A percentile compares a stretch with the other conserved stretches of the same genome.
Evolutionary conservation across 1,140 invertebrate genomes (phyloP).

Genomic region (Samia ricini): DNA sequence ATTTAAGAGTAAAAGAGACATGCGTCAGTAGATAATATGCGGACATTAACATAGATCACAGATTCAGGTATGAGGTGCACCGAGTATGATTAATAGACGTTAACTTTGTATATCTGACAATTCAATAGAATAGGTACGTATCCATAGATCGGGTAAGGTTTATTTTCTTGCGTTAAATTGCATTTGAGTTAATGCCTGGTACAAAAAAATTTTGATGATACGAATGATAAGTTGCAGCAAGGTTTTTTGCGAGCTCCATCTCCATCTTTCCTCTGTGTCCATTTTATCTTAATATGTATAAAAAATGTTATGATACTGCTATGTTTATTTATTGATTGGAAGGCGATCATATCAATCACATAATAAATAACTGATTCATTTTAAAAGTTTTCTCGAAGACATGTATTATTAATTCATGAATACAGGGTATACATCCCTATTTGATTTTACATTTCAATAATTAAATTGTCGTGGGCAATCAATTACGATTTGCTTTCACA

Average conservation of each 20-base stretch:
- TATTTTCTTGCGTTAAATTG: background rate
- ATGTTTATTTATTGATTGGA: too few species aligned
- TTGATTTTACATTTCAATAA: background rate
- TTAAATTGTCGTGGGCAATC: background rate
- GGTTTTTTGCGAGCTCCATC: too few species aligned
- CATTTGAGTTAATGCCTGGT: background rate
- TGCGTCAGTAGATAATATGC: constrained; percentile 32
- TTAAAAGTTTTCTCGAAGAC: too few species aligned
- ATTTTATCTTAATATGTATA: too few species aligned
- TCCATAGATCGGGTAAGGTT: background rate
- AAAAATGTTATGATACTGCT: too few species aligned
- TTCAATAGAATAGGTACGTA: constrained; percentile 4
- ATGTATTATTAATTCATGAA: too few species aligned
- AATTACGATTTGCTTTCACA: background rate
- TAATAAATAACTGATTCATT: too few species aligned
- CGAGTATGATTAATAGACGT: constrained; percentile 24
- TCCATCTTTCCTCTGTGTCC: too few species aligned
- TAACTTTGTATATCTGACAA: constrained; percentile 16
- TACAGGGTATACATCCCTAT: background rate
- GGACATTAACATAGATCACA: constrained; percentile 23
- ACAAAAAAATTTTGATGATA: too few species aligned
- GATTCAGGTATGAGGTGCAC: constrained; percentile 17
- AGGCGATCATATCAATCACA: too few species aligned
- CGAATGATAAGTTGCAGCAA: too few species aligned
- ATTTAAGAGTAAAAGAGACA: constrained; percentile 38